Base-by-base conservation (phyloP, 1,140 invertebrate genomes). In the Nebria ingens region DNA sequence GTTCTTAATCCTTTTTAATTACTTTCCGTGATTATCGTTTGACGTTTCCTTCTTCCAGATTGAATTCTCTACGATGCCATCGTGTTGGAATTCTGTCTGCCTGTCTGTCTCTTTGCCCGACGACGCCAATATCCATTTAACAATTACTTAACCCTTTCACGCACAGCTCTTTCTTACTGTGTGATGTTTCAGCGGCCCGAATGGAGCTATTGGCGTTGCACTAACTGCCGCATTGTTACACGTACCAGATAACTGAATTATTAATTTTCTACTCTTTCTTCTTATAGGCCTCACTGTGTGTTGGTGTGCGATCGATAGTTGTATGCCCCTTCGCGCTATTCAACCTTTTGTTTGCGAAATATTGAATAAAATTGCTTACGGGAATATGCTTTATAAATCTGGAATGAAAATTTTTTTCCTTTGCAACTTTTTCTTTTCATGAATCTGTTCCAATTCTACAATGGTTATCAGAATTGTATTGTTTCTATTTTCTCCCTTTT, bases 361-460 rank as follows among this genome's bases (percentile, higher is more conserved):
- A 45, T 45, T 45, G 40, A 45, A 45, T 45, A 45, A 45, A 45
- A 45, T 45, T 45, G 40, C 40, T 45, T 45, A 17, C 40, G 40
- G 40, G 40, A 45, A 45, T 45, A 45, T 45, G 40, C 6, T 45
- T 6, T 45, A 45, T 45, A n/a, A n/a, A n/a, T n/a, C n/a, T n/a
- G n/a, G n/a, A n/a, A n/a, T n/a, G n/a, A n/a, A n/a, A n/a, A n/a
- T n/a, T n/a, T n/a, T n/a, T n/a, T n/a, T n/a, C n/a, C n/a, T n/a
- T n/a, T n/a, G n/a, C n/a, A n/a, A n/a, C n/a, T n/a, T n/a, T n/a
- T n/a, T n/a, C n/a, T n/a, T n/a, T n/a, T n/a, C n/a, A n/a, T n/a
- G n/a, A n/a, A n/a, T n/a, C n/a, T n/a, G n/a, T n/a, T n/a, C n/a
- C n/a, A n/a, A n/a, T n/a, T n/a, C n/a, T n/a, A n/a, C n/a, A n/a